These are phyloP conservation scores for Myiagra hebetior DNA, from an alignment of 2,113 vertebrate genomes.

Conservation along the genomic window DNA sequence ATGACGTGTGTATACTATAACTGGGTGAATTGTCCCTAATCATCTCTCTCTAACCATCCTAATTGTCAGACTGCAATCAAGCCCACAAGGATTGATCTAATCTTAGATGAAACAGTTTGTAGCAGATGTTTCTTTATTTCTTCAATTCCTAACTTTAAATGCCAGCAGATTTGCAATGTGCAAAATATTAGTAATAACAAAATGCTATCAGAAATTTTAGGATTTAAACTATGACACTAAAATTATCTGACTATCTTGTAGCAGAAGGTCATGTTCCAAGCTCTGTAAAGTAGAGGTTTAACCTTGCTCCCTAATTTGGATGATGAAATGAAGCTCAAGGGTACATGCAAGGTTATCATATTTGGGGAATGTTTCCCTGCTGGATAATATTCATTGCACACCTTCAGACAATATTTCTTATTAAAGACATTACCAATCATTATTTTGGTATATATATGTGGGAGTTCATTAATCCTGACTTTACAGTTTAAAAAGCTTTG, in stretches of 20 bases:
- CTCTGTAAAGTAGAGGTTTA: not conserved
- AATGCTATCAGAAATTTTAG: not conserved
- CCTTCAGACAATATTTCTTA: not conserved
- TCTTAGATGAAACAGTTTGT: slow-evolving; percentile 12
- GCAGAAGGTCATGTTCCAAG: not conserved
- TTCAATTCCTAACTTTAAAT: not conserved
- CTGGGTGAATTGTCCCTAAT: slow-evolving; percentile 40
- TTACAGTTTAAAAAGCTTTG: not conserved
- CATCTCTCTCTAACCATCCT: slow-evolving; percentile 28
- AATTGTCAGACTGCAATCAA: slow-evolving; percentile 50
- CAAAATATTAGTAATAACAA: not conserved
- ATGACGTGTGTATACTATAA: not conserved
- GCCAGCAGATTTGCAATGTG: not conserved
- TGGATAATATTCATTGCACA: not conserved
- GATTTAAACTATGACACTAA: not conserved
- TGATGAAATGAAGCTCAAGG: not conserved
- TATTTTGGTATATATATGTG: not conserved
- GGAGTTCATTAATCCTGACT: not conserved
- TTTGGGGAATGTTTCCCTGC: not conserved
- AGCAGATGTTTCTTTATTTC: slow-evolving; percentile 50
- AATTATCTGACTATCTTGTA: not conserved
- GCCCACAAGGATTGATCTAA: slow-evolving; percentile 21
- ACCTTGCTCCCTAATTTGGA: not conserved
- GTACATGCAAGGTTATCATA: not conserved
- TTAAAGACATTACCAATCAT: not conserved